Conservation (phyloP, 1,140 invertebrate species). For the Trissolcus basalis region DNA sequence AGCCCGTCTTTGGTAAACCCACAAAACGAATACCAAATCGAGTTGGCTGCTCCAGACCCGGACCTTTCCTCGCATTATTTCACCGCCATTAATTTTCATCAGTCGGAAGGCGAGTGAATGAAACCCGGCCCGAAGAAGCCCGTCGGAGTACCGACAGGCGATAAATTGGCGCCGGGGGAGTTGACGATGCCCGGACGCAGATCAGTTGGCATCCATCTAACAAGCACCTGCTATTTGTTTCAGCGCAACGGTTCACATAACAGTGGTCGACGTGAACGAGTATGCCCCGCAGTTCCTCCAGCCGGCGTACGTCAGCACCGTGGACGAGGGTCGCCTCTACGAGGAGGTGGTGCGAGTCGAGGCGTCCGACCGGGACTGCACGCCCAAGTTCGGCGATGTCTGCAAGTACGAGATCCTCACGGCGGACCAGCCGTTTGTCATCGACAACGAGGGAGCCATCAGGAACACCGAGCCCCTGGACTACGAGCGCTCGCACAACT, state of each 20-base stretch:
- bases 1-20: too few species aligned
- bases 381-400: conserved; percentile 92
- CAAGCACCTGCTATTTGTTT: conserved; percentile 59
- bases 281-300: conserved; percentile 92
- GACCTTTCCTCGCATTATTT: too few species aligned
- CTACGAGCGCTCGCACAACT: conserved; percentile 94
- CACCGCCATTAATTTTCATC: too few species aligned
- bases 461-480: conserved; percentile 93
- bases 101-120: too few species aligned
- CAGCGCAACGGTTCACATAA: conserved; percentile 94
- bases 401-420: conserved; percentile 97
- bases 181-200: too few species aligned
- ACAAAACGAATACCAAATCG: too few species aligned
- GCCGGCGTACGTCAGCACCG: conserved; percentile 90
- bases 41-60: too few species aligned
- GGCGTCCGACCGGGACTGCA: conserved; percentile 93
- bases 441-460: conserved; percentile 93
- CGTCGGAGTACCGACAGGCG: too few species aligned
- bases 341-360: conserved; percentile 93
- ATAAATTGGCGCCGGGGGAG: too few species aligned
- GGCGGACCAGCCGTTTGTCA: conserved; percentile 91
- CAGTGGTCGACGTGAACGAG: conserved; percentile 96
- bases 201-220: too few species aligned
- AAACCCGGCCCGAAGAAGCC: too few species aligned
- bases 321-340: conserved; percentile 93